Base-by-base conservation (phyloP, 2,797 vertebrate genomes). In the Gymnodraco acuticeps region DNA sequence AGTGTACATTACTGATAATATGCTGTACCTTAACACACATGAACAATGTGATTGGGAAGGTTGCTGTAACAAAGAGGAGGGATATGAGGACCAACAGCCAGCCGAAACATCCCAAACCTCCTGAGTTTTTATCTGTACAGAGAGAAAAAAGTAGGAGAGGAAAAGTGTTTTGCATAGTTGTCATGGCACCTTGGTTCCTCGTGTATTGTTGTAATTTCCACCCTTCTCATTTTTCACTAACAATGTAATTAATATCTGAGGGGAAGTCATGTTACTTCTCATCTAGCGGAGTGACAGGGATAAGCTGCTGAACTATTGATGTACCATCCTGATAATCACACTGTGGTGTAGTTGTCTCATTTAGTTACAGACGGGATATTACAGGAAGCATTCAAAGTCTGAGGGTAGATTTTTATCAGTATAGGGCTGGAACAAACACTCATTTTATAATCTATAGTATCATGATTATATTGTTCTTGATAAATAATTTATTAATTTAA, bases 11-110 rank as follows among this genome's bases (percentile, higher is more conserved):
- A 41, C 4, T 43, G 12, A 70, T 33, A 67, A 46, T 7, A 69
- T 53, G 62, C 23, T 59, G 65, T 95, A 98, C 97, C 97, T 97
- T 98, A n/a, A 97, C 64, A 85, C 96, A 96, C 77, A 95, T 74
- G 82, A 96, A 96, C 73, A 96, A 77, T 42, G 96, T 94, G 79
- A 98, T 0, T 0, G 96, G 96, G 70, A 97, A 96, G 9, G 95
- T 95, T 5, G 83, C 62, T 13, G 88, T n/a, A 19, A 95, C 68
- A 31, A 97, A 83, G 19, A 98, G 10, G 13, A 96, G 56, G 2
- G 96, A 96, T n/a, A 96, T 23, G 7, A 87, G 82, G 74, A 96
- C 86, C 66, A 98, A 76, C 52, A 97, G 71, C 96, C 96, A 97
- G 27, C 96, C 96, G 60, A 93, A 96, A 16, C 92, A 92, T 41